Evolutionary conservation across 1,140 invertebrate genomes (phyloP), one percentile per base, ranked within the genome.

Genomic region (Lanistes nyassanus): DNA sequence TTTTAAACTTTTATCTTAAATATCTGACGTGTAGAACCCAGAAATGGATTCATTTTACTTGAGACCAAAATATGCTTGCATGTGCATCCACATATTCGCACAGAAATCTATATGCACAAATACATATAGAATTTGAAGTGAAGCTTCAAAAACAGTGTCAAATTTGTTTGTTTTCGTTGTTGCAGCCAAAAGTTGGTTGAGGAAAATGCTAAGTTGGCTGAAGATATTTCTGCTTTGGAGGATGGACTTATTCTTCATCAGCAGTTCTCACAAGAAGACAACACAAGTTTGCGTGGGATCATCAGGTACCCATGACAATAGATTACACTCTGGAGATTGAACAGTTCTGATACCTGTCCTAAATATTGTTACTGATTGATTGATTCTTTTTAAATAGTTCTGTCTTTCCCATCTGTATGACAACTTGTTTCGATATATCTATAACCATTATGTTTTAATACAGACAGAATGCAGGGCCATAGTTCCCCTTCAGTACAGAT

Each of bases 141-240:
- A 3, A 60, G 1, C 56, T 26, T 31, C 29, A 60, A 60, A 23
- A 3, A 60, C 9, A 16, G 6, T 26, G 23, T 9, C 56, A 60
- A 19, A 3, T 19, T n/a, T 26, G 23, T 60, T n/a, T 1, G 23
- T 60, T n/a, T n/a, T 19, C 2, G 23, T 31, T 60, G 56, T 60
- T 60, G 23, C 56, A 60, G 56, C n/a, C 56, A 60, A 31, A 31
- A 60, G 29, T 23, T n/a, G 56, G 13, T 26, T 60, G 56, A 80
- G 62, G 79, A 83, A 34, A 83, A 74, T 78, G 75, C 66, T 1
- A 82, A 81, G 39, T 55, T 85, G 26, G 68, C 80, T 23, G 58
- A 58, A 58, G 83, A 85, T 39, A 80, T 85, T 29, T 68, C 76
- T 56, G 78, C 78, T 5, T 73, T 85, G 7, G 81, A 83, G 42